Percentiles rank a stretch among this genome's conserved stretches.
Evolutionary conservation across 2,888 invertebrate genomes (phyloP).

Genomic region (Balanococcus diminutus): DNA sequence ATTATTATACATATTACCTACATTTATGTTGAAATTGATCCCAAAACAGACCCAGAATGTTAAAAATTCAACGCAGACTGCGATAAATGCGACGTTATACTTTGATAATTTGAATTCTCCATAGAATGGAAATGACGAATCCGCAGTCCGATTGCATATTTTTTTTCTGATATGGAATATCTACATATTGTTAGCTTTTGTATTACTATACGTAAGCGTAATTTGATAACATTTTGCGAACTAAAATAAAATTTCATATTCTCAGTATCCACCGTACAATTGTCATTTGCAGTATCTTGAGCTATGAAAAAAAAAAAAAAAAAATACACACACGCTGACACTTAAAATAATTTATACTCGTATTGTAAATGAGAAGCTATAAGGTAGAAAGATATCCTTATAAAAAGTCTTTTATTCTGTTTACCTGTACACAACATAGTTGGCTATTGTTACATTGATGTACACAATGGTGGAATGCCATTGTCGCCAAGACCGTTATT

Average conservation of each 20-base stretch:
- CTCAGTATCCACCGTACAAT: background rate
- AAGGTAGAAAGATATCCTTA: background rate
- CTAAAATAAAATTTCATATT: background rate
- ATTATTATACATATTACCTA: too few species aligned
- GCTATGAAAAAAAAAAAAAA: background rate
- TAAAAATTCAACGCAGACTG: background rate
- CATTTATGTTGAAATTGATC: background rate
- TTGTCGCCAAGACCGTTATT: slow-evolving; percentile 8
- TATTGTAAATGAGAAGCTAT: background rate
- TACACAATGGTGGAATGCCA: background rate
- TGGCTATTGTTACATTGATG: background rate
- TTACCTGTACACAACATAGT: background rate
- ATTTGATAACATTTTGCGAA: background rate
- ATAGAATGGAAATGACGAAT: background rate
- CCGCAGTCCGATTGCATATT: background rate
- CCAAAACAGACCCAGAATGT: background rate
- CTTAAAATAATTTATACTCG: background rate
- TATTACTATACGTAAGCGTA: background rate
- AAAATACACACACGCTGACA: background rate
- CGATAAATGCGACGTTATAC: too few species aligned
- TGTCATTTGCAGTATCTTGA: background rate
- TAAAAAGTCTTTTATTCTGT: slow-evolving; percentile 1
- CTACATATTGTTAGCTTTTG: background rate
- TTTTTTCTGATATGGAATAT: background rate
- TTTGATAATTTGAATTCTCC: background rate